These are phyloP conservation scores for Xiphias gladius DNA, from an alignment of 2,113 vertebrate species.

Conservation along the genomic window DNA sequence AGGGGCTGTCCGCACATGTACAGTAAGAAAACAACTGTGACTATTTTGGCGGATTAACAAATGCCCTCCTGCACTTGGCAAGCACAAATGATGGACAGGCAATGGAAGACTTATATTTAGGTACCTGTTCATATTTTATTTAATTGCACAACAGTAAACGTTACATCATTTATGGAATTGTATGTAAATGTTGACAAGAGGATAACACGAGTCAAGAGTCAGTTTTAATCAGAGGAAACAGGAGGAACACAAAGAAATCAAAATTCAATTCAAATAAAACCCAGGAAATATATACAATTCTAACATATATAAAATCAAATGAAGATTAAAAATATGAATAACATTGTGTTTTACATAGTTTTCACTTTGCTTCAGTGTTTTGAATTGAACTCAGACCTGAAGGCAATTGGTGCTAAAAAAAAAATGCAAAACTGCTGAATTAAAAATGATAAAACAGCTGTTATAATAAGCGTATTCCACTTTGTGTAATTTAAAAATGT, in stretches of 20 bases:
- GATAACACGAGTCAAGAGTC: background rate
- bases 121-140: background rate
- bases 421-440: background rate
- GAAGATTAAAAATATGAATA: too few relatives aligned
- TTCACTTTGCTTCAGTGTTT: background rate
- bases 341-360: too few relatives aligned
- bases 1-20: conserved; percentile 21
- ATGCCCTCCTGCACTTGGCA: background rate
- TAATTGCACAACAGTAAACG: background rate
- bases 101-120: background rate
- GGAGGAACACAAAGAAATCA: background rate
- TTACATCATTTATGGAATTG: background rate
- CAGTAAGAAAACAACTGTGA: background rate
- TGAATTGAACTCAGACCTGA: background rate
- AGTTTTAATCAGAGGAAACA: background rate
- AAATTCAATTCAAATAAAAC: too few relatives aligned
- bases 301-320: too few relatives aligned
- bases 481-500: too few relatives aligned
- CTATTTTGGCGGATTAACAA: background rate
- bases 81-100: background rate
- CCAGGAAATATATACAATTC: too few relatives aligned
- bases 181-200: background rate
- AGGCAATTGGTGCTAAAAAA: background rate
- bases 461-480: too few relatives aligned
- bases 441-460: too few relatives aligned